Percentiles rank a stretch among this genome's conserved stretches.
Conservation (phyloP, 2,797 vertebrate genomes). For the Betta splendens region DNA sequence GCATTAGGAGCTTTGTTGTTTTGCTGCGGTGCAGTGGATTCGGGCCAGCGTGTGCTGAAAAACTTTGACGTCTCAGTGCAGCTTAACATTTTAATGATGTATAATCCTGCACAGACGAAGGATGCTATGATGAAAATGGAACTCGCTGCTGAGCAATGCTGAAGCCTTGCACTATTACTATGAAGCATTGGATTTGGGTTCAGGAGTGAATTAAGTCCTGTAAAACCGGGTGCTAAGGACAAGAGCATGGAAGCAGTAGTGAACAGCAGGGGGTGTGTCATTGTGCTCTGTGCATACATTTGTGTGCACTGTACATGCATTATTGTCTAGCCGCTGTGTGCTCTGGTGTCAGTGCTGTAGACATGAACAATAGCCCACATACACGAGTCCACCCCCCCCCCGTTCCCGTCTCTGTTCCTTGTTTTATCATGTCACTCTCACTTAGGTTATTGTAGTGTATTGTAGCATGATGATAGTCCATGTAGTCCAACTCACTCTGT, state of each 20-base stretch:
- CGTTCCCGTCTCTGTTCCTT: slow-evolving; percentile 37
- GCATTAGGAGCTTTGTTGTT: slow-evolving; percentile 42
- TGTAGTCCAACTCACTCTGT: slow-evolving; percentile 4
- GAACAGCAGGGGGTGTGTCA: slow-evolving; percentile 25
- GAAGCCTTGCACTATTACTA: neutral
- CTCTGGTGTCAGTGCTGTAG: slow-evolving; percentile 29
- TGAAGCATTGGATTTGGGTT: too few relatives aligned
- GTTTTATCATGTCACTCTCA: slow-evolving; percentile 25
- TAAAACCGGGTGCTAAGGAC: slow-evolving; percentile 9
- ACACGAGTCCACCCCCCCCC: slow-evolving; percentile 26
- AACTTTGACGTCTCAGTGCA: slow-evolving; percentile 1
- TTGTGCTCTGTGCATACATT: slow-evolving; percentile 33
- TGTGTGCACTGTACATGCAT: slow-evolving; percentile 26
- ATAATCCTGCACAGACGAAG: neutral
- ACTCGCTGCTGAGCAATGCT: slow-evolving; percentile 1
- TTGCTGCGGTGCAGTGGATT: slow-evolving; percentile 12
- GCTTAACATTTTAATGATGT: slow-evolving; percentile 11
- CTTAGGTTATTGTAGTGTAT: slow-evolving; percentile 5
- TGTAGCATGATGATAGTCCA: neutral
- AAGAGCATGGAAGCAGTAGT: slow-evolving; percentile 18
- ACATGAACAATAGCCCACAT: slow-evolving; percentile 52
- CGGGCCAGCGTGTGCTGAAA: slow-evolving; percentile 12
- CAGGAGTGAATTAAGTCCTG: neutral
- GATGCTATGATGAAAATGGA: slow-evolving; percentile 12
- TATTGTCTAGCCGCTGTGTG: slow-evolving; percentile 46